These are phyloP conservation scores for Hypomecis atomaria DNA, from an alignment of 2,888 invertebrate species.

Conservation along the genomic window DNA sequence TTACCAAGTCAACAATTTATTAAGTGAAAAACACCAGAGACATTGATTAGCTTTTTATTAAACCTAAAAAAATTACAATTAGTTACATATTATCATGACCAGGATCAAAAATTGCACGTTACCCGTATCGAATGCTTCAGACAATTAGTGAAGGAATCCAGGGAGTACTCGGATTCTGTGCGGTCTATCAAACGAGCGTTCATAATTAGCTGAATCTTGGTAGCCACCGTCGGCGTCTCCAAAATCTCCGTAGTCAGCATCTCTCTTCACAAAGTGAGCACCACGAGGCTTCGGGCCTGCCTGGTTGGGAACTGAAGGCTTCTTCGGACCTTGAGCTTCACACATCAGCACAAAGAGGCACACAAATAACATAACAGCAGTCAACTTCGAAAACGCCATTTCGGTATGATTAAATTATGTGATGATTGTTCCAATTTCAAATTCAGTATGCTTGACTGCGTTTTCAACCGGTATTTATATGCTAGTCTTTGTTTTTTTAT, in stretches of 20 bases:
- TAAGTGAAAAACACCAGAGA: constrained; percentile 27
- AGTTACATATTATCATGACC: constrained; percentile 6
- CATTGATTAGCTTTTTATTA: constrained; percentile 48
- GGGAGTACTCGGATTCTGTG: constrained; percentile 68
- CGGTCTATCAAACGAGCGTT: constrained; percentile 59
- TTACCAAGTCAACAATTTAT: neutral
- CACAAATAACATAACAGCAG: constrained; percentile 53
- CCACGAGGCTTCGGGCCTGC: constrained; percentile 15
- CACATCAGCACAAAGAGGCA: constrained; percentile 50
- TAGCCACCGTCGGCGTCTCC: constrained; percentile 49
- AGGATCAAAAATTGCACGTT: constrained; percentile 35
- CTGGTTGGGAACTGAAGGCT: constrained; percentile 2
- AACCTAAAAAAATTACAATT: constrained; percentile 15
- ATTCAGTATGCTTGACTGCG: constrained; percentile 18
- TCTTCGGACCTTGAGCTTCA: constrained; percentile 41
- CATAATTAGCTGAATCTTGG: constrained; percentile 47
- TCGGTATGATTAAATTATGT: constrained; percentile 39
- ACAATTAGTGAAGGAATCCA: constrained; percentile 62
- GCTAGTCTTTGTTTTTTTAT: constrained; percentile 43
- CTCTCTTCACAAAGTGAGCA: constrained; percentile 62
- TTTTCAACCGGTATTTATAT: constrained; percentile 41
- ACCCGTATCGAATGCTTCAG: constrained; percentile 23
- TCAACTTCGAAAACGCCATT: constrained; percentile 58
- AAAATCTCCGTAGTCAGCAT: constrained; percentile 54
- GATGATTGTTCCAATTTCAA: constrained; percentile 26